A percentile compares a stretch with the other conserved stretches of the same genome.
phyloP scores from a whole-genome alignment of 2,113 vertebrate genomes.

The Marmota monax region DNA sequence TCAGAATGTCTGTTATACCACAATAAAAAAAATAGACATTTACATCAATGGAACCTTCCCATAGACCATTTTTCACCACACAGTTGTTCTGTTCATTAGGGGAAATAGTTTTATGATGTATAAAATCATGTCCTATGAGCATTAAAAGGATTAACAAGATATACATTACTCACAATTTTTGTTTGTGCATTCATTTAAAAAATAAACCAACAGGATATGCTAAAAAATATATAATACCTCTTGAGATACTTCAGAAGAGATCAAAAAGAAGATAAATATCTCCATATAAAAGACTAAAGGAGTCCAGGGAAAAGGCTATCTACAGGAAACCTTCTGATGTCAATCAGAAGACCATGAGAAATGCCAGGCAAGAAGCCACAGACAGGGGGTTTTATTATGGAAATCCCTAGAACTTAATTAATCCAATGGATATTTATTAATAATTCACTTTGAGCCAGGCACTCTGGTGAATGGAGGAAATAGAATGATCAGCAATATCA shows the following conservation, averaged over 20 bases:
- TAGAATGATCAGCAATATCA: neutral
- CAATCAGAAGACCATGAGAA: neutral
- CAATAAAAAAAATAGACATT: neutral
- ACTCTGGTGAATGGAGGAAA: neutral
- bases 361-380: neutral
- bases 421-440: neutral
- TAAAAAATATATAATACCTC: constrained; percentile 9
- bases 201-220: neutral
- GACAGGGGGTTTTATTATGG: neutral
- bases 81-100: neutral
- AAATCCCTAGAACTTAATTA: neutral
- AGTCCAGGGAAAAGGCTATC: neutral
- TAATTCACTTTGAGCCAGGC: neutral
- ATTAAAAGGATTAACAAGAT: constrained; percentile 37
- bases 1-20: neutral
- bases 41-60: neutral
- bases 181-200: neutral
- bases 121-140: neutral
- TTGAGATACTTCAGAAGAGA: neutral
- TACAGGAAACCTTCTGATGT: neutral
- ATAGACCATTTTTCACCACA: neutral
- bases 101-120: neutral
- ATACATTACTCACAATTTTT: neutral
- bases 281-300: neutral
- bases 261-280: neutral